Base-by-base conservation (phyloP, 2,797 vertebrate species). In the Cirrhinus molitorella region DNA sequence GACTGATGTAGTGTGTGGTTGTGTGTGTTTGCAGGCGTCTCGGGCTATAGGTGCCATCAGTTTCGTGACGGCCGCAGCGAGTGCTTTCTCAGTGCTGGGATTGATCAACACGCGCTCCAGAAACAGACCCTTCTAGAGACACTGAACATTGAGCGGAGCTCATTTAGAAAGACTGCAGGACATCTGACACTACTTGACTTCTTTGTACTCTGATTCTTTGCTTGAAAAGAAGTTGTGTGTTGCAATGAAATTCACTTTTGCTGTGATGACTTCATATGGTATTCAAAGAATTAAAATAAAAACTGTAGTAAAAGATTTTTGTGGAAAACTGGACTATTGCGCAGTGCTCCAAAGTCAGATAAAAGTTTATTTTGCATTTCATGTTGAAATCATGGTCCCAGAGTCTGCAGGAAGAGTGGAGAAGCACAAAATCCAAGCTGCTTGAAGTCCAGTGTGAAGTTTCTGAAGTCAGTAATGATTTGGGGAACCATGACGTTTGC, bases 51-150 rank as follows among this genome's bases (percentile, higher is more conserved):
- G 95, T 25, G 95, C 94, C 85, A 95, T 96, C 89, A 93, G 93
- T 91, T 87, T 96, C 91, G 92, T 95, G 90, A 95, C 94, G 1
- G 95, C 94, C 25, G 95, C 95, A 87, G 94, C 95, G 47, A 95
- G 95, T 81, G 94, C 95, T 80, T 94, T 95, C 91, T 96, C 95
- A 45, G 92, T 95, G 88, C 92, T 96, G 83, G 94, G 95, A 84
- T 87, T 95, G 82, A 95, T 96, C 90, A 95, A 94, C 91, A 93
- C 93, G 5, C 92, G 94, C 79, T 94, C 94, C 90, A 94, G 94
- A 85, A 95, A 95, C 91, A 92, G 94, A 85, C 95, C 93, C 85
- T 95, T 94, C 90, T 96, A 90, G 95, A 55, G 3, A 19, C 51
- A 49, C 14, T 16, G 4, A 0, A 51, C 2, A 51, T 0, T 17